phyloP scores from a whole-genome alignment of 2,113 vertebrate species.

The Forbesichthys agassizii region DNA sequence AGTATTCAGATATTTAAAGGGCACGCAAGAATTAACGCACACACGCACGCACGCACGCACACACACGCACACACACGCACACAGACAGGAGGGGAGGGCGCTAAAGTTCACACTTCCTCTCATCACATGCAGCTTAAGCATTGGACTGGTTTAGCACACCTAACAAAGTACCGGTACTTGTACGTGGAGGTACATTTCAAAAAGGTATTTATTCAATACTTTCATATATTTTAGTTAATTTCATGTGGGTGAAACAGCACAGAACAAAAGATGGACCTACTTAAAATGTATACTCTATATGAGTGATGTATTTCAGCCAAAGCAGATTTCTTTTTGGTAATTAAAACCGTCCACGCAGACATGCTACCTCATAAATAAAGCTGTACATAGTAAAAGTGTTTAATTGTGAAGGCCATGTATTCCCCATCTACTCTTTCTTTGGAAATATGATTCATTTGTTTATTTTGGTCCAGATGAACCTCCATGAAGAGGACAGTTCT shows the following conservation, averaged over 20 bases:
- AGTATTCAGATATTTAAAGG: not conserved
- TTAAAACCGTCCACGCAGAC: no score
- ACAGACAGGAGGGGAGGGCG: not conserved
- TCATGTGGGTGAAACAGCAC: not conserved
- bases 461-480: constrained; percentile 35
- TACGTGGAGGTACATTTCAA: constrained; percentile 38
- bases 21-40: not conserved
- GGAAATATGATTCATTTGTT: constrained; percentile 59
- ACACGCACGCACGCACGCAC: not conserved
- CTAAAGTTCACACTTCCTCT: constrained; percentile 37
- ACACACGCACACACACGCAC: not conserved
- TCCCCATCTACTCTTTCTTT: not conserved
- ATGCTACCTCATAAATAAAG: no score
- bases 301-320: not conserved
- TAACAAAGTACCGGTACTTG: constrained; percentile 24
- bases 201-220: constrained; percentile 48
- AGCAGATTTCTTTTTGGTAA: not conserved
- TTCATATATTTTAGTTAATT: not conserved
- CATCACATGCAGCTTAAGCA: constrained; percentile 25
- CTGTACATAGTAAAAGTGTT: not conserved
- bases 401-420: not conserved
- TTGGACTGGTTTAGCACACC: constrained; percentile 27
- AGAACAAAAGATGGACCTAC: not conserved
- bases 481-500: constrained; percentile 61
- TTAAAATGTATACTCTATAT: not conserved